Percentiles rank a stretch among this genome's conserved stretches.
These are phyloP conservation scores for Parambassis ranga DNA, from an alignment of 2,797 vertebrate genomes.

Conservation along the genomic window DNA sequence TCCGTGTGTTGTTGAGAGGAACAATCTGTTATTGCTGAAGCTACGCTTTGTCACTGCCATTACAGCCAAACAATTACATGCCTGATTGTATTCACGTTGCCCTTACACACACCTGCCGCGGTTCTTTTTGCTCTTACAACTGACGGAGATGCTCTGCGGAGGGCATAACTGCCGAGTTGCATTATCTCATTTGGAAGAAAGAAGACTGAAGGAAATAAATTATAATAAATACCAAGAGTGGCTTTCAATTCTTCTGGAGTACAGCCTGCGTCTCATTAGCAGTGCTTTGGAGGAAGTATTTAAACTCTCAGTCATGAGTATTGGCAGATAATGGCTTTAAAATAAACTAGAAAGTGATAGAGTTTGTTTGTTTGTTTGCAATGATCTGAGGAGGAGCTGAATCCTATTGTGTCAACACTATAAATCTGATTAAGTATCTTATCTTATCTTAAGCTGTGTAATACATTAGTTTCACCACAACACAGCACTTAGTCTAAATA, in stretches of 20 bases:
- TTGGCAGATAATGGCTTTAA: too few species aligned
- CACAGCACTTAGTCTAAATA: too few species aligned
- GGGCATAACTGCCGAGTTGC: conserved; percentile 5
- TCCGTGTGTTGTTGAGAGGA: conserved; percentile 34
- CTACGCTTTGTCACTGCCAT: conserved; percentile 43
- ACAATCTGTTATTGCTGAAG: conserved; percentile 40
- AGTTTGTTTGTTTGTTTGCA: too few species aligned
- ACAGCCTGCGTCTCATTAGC: too few species aligned
- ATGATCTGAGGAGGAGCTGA: too few species aligned
- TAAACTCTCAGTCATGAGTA: too few species aligned
- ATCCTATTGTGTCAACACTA: too few species aligned
- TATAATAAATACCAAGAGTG: background rate
- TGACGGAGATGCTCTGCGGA: conserved; percentile 20
- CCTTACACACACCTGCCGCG: conserved; percentile 30
- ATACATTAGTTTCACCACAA: too few species aligned
- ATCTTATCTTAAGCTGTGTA: too few species aligned
- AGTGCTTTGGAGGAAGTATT: too few species aligned
- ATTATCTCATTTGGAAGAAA: conserved; percentile 7
- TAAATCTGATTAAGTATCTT: too few species aligned
- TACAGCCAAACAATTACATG: conserved; percentile 49
- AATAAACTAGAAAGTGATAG: too few species aligned
- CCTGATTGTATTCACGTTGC: conserved; percentile 55
- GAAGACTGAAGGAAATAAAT: background rate
- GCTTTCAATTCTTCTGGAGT: background rate
- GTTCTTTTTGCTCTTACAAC: conserved; percentile 25